phyloP scores from a whole-genome alignment of 1,140 invertebrate genomes.

The Melitaea cinxia region DNA sequence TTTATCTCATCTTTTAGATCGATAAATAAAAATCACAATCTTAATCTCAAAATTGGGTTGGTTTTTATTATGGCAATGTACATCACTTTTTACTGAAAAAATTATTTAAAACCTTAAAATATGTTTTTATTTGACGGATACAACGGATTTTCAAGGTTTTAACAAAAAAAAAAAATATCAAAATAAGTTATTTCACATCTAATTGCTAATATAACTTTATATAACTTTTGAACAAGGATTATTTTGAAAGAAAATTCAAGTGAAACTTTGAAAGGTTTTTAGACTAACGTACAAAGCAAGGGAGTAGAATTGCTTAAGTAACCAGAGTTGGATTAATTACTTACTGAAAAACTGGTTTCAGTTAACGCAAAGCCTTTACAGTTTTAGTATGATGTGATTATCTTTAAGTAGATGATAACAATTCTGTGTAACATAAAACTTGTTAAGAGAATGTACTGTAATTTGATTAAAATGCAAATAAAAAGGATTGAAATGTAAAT shows the following conservation, averaged over 20 bases:
- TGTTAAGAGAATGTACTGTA: background rate
- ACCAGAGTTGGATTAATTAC: conserved; percentile 23
- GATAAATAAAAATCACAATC: too few relatives aligned
- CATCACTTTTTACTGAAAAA: too few relatives aligned
- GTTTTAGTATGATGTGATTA: conserved; percentile 9
- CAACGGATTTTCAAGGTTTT: too few relatives aligned
- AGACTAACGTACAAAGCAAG: conserved; percentile 18
- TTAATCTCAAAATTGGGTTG: too few relatives aligned
- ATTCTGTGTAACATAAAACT: background rate
- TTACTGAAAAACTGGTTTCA: conserved; percentile 26
- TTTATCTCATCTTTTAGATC: too few relatives aligned
- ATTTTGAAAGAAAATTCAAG: conserved; percentile 2
- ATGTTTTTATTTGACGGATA: too few relatives aligned
- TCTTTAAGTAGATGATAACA: background rate
- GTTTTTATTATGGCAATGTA: too few relatives aligned
- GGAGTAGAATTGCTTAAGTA: conserved; percentile 23
- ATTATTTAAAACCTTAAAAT: too few relatives aligned
- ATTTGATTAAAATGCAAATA: too few relatives aligned
- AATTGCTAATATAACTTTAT: background rate
- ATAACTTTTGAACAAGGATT: background rate
- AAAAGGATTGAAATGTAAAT: too few relatives aligned
- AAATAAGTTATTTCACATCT: background rate
- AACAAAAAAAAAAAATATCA: too few relatives aligned
- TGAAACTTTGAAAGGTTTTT: conserved; percentile 14
- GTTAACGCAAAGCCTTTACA: conserved; percentile 12